A percentile compares a stretch with the other conserved stretches of the same genome.
Evolutionary conservation across 1,140 invertebrate genomes (phyloP).

Genomic region (Drosophila orena): DNA sequence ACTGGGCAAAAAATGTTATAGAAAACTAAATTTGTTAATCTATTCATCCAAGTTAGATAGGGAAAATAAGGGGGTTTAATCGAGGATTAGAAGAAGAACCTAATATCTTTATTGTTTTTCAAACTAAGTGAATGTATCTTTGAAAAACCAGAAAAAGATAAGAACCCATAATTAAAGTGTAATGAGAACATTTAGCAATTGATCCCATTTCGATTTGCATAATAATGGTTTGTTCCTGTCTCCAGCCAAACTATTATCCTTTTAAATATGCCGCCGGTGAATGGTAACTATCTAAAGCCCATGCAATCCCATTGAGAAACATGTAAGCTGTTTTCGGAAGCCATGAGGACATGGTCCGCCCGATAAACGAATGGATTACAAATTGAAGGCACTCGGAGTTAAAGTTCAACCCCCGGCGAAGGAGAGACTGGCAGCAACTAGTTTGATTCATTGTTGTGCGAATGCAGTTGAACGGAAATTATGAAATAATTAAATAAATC

Average conservation of each 20-base stretch:
- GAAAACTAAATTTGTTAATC: no score
- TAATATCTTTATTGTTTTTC: no score
- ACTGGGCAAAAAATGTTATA: no score
- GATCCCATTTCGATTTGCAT: no score
- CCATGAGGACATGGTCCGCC: background rate
- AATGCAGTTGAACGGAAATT: constrained; percentile 30
- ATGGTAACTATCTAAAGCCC: no score
- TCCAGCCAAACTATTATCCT: background rate
- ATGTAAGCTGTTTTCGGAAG: background rate
- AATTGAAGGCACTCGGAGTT: background rate
- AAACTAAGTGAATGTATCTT: no score
- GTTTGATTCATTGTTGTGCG: constrained; percentile 5
- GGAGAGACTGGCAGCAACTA: background rate
- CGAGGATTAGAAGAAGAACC: no score
- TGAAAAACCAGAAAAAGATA: no score
- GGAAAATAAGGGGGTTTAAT: no score
- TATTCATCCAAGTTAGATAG: no score
- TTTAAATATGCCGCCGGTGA: background rate
- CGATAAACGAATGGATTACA: constrained; percentile 6
- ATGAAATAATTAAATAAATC: constrained; percentile 48
- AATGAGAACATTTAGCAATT: no score
- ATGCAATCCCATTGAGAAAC: background rate
- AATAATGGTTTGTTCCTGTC: background rate
- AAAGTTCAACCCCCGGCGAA: background rate
- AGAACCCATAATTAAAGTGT: no score